Evolutionary conservation across 2,888 invertebrate genomes (phyloP), one percentile per base, ranked within the genome.

Genomic region (Pegoplata infirma): DNA sequence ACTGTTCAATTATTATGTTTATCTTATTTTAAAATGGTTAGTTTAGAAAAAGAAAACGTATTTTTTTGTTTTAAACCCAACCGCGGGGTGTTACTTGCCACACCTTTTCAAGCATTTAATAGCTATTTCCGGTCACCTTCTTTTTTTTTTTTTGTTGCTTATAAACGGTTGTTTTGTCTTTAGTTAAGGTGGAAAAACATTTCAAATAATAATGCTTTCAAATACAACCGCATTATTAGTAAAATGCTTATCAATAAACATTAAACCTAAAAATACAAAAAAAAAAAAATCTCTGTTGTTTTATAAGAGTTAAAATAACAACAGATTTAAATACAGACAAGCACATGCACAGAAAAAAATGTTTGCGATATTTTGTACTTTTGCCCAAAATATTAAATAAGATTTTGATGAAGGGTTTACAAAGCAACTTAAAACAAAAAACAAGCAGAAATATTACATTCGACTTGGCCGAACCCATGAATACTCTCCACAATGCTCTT

Each of bases 101-200:
- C 82, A 81, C 82, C 82, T 82, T 80, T 78, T 81, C 61, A 80
- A 77, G 69, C 73, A 74, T 67, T 82, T 82, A 83, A 82, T 83
- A 82, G 81, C 78, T 67, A 61, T 80, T 80, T 82, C 81, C 83
- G 80, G 71, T 80, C 74, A 72, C 77, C 71, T 67, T 69, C 66
- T 74, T 69, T 79, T 63, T 64, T 25, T 23, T 19, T 47, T 49
- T 23, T 21, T 17, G 8, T 7, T 73, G 14, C n/a, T 53, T 46
- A 2, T n/a, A n/a, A n/a, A n/a, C n/a, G n/a, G n/a, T 6, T 16
- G 10, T 40, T 32, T n/a, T n/a, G n/a, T n/a, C n/a, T n/a, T n/a
- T n/a, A n/a, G 44, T 16, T 19, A 36, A 46, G 10, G 59, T 21
- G 51, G n/a, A 14, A 67, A 58, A 47, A 58, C 32, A 23, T 28